Evolutionary conservation across 2,113 vertebrate genomes (phyloP), one percentile per base, ranked within the genome.

Genomic region (Sorex araneus): DNA sequence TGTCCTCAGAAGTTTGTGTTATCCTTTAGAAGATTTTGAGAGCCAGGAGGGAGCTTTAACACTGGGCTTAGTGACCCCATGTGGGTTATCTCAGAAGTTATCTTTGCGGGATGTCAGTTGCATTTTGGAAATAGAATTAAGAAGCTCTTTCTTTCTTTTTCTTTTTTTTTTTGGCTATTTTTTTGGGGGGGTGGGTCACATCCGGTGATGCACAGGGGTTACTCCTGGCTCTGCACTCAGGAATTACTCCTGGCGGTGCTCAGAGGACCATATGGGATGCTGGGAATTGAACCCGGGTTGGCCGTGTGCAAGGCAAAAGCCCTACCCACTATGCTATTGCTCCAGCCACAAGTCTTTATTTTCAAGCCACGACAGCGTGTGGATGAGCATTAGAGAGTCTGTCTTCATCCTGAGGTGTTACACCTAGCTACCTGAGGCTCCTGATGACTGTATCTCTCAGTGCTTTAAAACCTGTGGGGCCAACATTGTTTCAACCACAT

Each of bases 381-480:
- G 73, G 25, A 32, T 83, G 15, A 45, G 89, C 57, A 60, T 6
- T 70, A 88, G 77, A 47, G n/a, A 87, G 23, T 16, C 11, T 60
- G 75, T 32, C 89, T 86, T 11, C 27, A 54, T 79, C 0, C 84
- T 92, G 28, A 89, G 75, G 73, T 64, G 12, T 64, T 43, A 50
- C 0, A 50, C 32, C 36, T 77, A 76, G 69, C 34, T 3, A 1
- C 2, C 8, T 7, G 74, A 45, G 2, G 47, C 50, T 89, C 0
- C 64, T 82, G 32, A 66, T 45, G 21, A 30, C 43, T 34, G 3
- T 10, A 2, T 64, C 45, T 89, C 74, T 90, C 64, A 1, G 16
- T 93, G 82, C 25, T 86, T 93, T 66, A 91, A 82, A 64, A 45
- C 36, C 73, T 88, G 3, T 11, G 3, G 18, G 28, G 60, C 54